Evolutionary conservation across 2,797 vertebrate species (phyloP).

Genomic region (Zalophus californianus): DNA sequence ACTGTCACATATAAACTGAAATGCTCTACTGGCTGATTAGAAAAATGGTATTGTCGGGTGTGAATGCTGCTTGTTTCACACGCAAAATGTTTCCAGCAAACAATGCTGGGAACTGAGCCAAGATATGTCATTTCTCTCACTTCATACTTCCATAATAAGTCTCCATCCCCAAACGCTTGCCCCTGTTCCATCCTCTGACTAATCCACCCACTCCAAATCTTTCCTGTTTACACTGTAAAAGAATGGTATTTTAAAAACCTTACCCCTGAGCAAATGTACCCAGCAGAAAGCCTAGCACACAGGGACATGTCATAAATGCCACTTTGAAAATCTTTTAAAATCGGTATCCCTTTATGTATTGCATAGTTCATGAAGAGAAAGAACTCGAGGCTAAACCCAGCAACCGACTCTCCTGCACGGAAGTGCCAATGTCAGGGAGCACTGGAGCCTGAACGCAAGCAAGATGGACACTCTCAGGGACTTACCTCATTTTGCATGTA

Average conservation of each 20-base stretch:
- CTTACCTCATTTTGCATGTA: neutral
- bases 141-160: constrained; percentile 65
- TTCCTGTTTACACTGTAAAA: constrained; percentile 77
- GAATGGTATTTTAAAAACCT: constrained; percentile 55
- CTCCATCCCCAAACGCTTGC: neutral
- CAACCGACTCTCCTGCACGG: neutral
- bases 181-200: constrained; percentile 56
- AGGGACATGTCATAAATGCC: neutral
- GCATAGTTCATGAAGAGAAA: constrained; percentile 24
- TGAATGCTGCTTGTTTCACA: constrained; percentile 42
- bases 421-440: neutral
- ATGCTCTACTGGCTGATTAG: neutral
- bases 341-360: neutral
- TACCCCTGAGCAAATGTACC: neutral
- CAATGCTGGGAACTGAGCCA: constrained; percentile 72
- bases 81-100: constrained; percentile 39
- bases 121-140: constrained; percentile 63
- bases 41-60: neutral
- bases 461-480: neutral
- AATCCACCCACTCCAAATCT: constrained; percentile 71
- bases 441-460: neutral
- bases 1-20: neutral
- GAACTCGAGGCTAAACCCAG: neutral
- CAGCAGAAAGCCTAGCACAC: neutral
- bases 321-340: constrained; percentile 45